Base-by-base conservation (phyloP, 2,113 vertebrate genomes). In the Ondatra zibethicus region DNA sequence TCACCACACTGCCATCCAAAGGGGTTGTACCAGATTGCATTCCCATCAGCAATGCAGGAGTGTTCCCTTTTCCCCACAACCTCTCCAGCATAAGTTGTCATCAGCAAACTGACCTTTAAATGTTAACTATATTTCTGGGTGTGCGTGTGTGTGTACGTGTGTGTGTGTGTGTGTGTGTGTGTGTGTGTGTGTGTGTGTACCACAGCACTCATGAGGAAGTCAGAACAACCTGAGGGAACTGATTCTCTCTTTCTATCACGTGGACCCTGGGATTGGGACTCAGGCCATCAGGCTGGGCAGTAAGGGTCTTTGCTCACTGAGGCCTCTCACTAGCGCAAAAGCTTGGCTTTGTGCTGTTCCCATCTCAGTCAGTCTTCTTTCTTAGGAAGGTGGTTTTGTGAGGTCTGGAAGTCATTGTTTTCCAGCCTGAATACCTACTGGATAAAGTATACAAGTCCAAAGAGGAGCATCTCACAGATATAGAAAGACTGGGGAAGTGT, bases 401-500 rank as follows among this genome's bases (percentile, higher is more conserved):
- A 9, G 80, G 61, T n/a, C 82, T 70, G 7, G 84, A 93, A 96
- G 72, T 31, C 66, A 25, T 91, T 93, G 81, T 88, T 89, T 92
- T 87, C 25, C 36, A 72, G 29, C 36, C 7, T 78, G 47, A 50
- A 78, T 75, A 50, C 33, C 39, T 66, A 45, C 42, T 91, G 33
- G 29, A 84, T 68, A 70, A 80, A 88, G 23, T 66, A 77, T 63
- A 17, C 70, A 75, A 78, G 47, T 82, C 45, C 77, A 89, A 0
- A 89, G 65, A 87, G n/a, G n/a, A 93, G 31, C 52, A 93, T 95
- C 93, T 92, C 94, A 92, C 77, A 95, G 85, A 77, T 8, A 68
- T 4, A 42, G 45, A 63, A 94, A 97, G 94, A 95, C 21, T 3
- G 25, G 25, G 2, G 55, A 89, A 61, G 65, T 11, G 45, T 93